These are phyloP conservation scores for Calliopsis andreniformis DNA, from an alignment of 1,140 invertebrate genomes.

Conservation along the genomic window DNA sequence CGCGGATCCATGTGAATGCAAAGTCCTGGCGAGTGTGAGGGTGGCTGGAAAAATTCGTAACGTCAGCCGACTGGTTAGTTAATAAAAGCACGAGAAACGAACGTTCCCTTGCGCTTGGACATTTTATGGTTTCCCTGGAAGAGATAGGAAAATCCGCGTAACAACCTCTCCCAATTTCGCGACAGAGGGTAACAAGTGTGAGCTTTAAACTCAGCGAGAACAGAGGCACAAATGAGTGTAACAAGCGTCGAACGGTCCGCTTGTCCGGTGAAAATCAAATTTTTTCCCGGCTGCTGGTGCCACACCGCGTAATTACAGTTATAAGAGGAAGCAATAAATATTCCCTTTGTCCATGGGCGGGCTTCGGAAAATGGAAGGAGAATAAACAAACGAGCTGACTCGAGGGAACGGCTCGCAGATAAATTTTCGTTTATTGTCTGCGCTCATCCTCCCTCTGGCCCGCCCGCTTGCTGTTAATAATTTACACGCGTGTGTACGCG, in stretches of 20 bases:
- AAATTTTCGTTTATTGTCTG: constrained; percentile 61
- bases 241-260: no score
- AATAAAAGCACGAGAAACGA: no score
- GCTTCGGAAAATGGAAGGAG: constrained; percentile 33
- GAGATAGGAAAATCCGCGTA: no score
- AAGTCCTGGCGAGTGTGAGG: no score
- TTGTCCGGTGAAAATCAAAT: not conserved
- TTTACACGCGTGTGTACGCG: constrained; percentile 9
- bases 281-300: not conserved
- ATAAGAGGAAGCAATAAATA: constrained; percentile 44
- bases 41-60: no score
- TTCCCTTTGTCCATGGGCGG: constrained; percentile 23
- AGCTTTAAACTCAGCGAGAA: no score
- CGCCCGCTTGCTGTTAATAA: not conserved
- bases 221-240: no score
- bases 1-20: not conserved
- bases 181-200: no score
- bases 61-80: no score
- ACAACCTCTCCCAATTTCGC: no score
- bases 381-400: constrained; percentile 42
- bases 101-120: no score
- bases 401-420: constrained; percentile 24
- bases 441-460: not conserved
- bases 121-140: no score
- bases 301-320: constrained; percentile 50